phyloP scores from a whole-genome alignment of 2,888 invertebrate species.

The Cosmorhoe ocellata region DNA sequence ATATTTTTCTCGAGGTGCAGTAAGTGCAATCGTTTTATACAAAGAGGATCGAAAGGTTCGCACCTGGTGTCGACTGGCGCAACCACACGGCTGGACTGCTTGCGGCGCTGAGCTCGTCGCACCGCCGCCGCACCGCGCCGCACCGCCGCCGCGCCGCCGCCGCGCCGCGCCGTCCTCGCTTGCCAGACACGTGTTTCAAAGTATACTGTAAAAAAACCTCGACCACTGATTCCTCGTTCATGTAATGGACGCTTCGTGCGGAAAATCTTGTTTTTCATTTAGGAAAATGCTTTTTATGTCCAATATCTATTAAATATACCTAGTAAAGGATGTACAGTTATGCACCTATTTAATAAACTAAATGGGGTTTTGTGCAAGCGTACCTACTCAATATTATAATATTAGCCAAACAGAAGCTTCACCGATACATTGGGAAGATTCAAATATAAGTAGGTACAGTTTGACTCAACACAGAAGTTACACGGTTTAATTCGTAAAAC shows the following conservation, averaged over 20 bases:
- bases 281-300: conserved; percentile 7
- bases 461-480: no score
- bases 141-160: conserved; percentile 3
- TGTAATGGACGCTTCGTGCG: conserved; percentile 42
- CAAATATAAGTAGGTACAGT: no score
- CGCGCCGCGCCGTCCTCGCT: conserved; percentile 17
- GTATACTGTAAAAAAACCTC: conserved; percentile 27
- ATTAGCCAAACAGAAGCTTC: no score
- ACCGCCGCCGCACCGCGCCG: background rate
- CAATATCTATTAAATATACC: background rate
- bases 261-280: conserved; percentile 31
- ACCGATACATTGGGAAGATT: no score
- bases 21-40: conserved; percentile 31
- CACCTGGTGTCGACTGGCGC: conserved; percentile 48
- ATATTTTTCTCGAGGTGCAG: conserved; percentile 27
- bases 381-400: no score
- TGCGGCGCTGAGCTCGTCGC: conserved; percentile 10
- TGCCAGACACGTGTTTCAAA: conserved; percentile 37
- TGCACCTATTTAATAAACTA: no score
- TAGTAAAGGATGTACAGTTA: no score
- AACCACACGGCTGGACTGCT: conserved; percentile 17
- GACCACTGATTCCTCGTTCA: conserved; percentile 33
- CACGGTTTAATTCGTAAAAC: no score
- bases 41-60: conserved; percentile 51
- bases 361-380: no score